These are phyloP conservation scores for Alosa alosa DNA, from an alignment of 2,113 vertebrate genomes.

Conservation along the genomic window DNA sequence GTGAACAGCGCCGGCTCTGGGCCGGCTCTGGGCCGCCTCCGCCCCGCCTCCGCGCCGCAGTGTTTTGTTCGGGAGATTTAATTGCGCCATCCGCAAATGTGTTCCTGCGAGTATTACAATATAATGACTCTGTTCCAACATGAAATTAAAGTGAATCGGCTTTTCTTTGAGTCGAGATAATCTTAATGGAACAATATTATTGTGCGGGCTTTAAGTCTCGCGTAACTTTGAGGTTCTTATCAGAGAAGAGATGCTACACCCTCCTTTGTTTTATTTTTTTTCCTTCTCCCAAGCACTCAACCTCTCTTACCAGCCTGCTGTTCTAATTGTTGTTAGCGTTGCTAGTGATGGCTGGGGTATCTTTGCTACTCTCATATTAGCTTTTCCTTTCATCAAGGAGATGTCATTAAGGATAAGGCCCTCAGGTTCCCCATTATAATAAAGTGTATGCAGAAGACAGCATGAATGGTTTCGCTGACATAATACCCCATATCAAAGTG, in stretches of 20 bases:
- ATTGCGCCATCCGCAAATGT: conserved; percentile 71
- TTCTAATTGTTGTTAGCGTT: neutral
- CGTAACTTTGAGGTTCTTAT: conserved; percentile 43
- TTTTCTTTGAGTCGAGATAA: conserved; percentile 54
- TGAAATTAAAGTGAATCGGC: conserved; percentile 65
- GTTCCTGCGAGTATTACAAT: conserved; percentile 71
- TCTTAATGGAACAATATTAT: conserved; percentile 63
- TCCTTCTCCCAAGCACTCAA: neutral
- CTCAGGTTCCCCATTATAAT: neutral
- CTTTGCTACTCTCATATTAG: neutral
- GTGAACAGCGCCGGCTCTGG: conserved; percentile 16
- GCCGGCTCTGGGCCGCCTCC: no score
- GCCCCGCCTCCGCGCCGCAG: conserved; percentile 46
- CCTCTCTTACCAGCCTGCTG: neutral
- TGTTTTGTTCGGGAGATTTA: conserved; percentile 72
- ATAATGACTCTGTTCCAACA: conserved; percentile 70
- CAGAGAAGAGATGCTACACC: conserved; percentile 61
- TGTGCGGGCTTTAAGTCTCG: conserved; percentile 47
- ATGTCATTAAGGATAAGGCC: neutral
- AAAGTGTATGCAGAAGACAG: neutral
- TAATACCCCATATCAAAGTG: neutral
- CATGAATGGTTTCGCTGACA: neutral
- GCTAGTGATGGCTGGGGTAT: neutral
- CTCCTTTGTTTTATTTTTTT: neutral
- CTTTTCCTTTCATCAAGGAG: neutral